Evolutionary conservation across 2,797 vertebrate species (phyloP).

Genomic region (Anguilla marmorata): DNA sequence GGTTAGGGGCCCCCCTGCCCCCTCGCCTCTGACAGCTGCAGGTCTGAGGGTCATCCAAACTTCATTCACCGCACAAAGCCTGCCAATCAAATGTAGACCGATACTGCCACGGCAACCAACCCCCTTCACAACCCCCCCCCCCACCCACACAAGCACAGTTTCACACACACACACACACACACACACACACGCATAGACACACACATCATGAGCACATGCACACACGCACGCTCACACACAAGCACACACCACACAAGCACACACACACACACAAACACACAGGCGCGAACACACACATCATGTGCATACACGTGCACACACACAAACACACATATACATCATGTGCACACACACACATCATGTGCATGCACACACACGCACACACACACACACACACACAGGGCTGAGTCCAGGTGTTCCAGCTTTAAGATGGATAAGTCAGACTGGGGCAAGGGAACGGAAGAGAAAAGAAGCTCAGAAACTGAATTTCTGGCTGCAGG

Average conservation of each 20-base stretch:
- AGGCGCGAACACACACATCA: too few relatives aligned
- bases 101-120: not conserved
- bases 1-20: slow-evolving; percentile 19
- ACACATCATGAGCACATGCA: not conserved
- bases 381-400: not conserved
- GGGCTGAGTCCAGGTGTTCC: slow-evolving; percentile 10
- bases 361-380: too few relatives aligned
- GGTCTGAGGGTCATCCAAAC: slow-evolving; percentile 43
- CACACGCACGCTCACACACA: not conserved
- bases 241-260: not conserved
- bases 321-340: not conserved
- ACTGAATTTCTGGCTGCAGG: slow-evolving; percentile 1
- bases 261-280: not conserved
- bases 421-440: not conserved
- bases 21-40: slow-evolving; percentile 37
- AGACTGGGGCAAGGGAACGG: not conserved
- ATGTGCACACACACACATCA: not conserved
- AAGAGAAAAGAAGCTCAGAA: slow-evolving; percentile 14
- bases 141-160: not conserved
- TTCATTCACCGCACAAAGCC: slow-evolving; percentile 45
- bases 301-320: too few relatives aligned
- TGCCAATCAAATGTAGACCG: slow-evolving; percentile 8
- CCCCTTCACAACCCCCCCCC: not conserved
- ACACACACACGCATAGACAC: not conserved
- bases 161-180: too few relatives aligned